phyloP scores from a whole-genome alignment of 2,888 invertebrate species.

The Sarcophaga caerulescens region DNA sequence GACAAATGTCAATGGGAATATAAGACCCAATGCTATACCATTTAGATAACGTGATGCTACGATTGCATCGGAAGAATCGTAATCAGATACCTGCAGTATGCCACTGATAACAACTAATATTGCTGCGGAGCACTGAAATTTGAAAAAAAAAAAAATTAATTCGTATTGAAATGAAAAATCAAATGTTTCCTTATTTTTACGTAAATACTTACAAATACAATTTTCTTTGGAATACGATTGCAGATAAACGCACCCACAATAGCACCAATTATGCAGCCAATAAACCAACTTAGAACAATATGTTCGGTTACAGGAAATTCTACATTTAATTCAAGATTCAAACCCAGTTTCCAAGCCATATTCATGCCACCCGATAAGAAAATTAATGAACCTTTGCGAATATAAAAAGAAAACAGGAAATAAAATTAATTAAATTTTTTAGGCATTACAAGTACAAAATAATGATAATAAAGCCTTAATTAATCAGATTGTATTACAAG shows the following conservation, averaged over 20 bases:
- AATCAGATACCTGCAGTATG: slow-evolving; percentile 68
- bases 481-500: too few relatives aligned
- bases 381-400: slow-evolving; percentile 71
- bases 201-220: slow-evolving; percentile 71
- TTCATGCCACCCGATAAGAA: slow-evolving; percentile 76
- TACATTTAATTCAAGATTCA: neutral
- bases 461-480: neutral
- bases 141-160: slow-evolving; percentile 9
- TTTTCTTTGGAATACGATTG: slow-evolving; percentile 73
- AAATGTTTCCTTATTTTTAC: neutral
- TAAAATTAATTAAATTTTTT: neutral
- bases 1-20: slow-evolving; percentile 74
- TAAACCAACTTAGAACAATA: slow-evolving; percentile 75
- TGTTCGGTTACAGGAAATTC: slow-evolving; percentile 33
- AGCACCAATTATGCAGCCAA: slow-evolving; percentile 76
- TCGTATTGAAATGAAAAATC: neutral
- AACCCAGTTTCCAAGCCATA: slow-evolving; percentile 55
- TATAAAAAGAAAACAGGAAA: neutral
- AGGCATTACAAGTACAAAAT: neutral
- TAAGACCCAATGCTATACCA: slow-evolving; percentile 76
- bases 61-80: slow-evolving; percentile 53
- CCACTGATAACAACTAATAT: slow-evolving; percentile 74
- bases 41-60: slow-evolving; percentile 75
- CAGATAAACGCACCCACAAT: slow-evolving; percentile 70
- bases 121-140: slow-evolving; percentile 69